Base-by-base conservation (phyloP, 2,113 vertebrate species). In the Gymnocephalus cernua region DNA sequence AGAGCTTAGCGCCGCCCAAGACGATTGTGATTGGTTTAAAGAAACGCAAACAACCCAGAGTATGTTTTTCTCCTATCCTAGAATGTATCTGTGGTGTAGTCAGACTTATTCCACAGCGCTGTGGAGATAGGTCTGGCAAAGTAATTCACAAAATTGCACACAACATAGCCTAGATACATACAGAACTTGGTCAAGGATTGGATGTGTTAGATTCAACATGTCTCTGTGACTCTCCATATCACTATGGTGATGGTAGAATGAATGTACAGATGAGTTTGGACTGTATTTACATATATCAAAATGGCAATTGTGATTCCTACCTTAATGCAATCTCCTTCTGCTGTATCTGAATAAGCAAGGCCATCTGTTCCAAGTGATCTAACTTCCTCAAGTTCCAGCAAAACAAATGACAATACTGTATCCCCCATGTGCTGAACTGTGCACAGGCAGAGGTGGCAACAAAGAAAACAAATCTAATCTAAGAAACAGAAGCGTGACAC, bases 271-370 rank as follows among this genome's bases (percentile, higher is more conserved):
- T 19, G 9, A 10, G 59, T 64, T 21, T 63, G 12, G 64, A 19
- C 18, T 18, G 50, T 18, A 32, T 65, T 65, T 56, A 56, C 48
- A 53, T 51, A 53, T 51, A 32, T 51, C 7, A 3, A 32, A 14
- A 29, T 1, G 12, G 64, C 45, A 67, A 29, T 51, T 51, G 8
- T 14, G 25, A 79, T 15, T 25, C 4, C 21, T 65, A 15, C 16
- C 4, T 27, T 25, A 15, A 38, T 64, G 44, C 21, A 23, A 10
- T 50, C 11, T 59, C n/a, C 32, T 23, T 29, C 32, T 66, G 41
- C 51, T 19, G n/a, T 65, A 32, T 51, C 62, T 59, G 32, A 67
- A 27, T 66, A 27, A 67, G 80, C 18, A 65, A 59, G 6, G 16
- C 62, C 18, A 32, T 35, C 25, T 23, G 62, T 35, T 76, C 13